These are phyloP conservation scores for Scolopax rusticola DNA, from an alignment of 2,797 vertebrate genomes.

Conservation along the genomic window DNA sequence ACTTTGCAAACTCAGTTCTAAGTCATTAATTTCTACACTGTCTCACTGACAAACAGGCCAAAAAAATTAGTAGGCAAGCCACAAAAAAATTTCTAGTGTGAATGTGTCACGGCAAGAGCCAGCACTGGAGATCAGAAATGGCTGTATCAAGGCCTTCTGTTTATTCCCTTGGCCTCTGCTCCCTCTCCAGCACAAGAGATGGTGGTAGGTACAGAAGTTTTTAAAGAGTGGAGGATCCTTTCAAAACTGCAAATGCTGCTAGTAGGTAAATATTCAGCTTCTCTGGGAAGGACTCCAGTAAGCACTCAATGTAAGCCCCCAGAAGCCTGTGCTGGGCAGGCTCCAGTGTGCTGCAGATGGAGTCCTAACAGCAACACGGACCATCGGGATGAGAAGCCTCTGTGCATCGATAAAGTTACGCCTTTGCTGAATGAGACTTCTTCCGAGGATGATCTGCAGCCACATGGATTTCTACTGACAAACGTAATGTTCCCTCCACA, in stretches of 20 bases:
- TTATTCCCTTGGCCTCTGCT: background rate
- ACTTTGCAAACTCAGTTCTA: background rate
- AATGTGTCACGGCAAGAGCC: background rate
- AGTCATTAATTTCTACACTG: background rate
- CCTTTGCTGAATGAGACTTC: background rate
- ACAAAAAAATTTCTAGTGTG: background rate
- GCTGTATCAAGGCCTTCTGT: background rate
- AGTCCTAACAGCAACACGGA: background rate
- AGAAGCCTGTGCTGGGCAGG: background rate
- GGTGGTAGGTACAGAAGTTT: background rate
- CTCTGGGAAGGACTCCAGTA: background rate
- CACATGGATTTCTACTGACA: background rate
- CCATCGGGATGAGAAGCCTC: background rate
- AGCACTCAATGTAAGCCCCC: background rate
- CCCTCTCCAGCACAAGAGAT: background rate
- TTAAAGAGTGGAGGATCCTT: background rate
- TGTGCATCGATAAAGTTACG: background rate
- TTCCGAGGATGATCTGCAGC: background rate
- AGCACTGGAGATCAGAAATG: background rate
- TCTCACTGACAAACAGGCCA: background rate
- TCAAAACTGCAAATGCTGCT: background rate
- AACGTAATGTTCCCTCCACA: background rate
- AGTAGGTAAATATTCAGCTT: background rate
- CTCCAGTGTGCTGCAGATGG: background rate
- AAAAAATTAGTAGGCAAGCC: background rate